Conservation (phyloP, 2,797 vertebrate species). For the Hybognathus amarus region DNA sequence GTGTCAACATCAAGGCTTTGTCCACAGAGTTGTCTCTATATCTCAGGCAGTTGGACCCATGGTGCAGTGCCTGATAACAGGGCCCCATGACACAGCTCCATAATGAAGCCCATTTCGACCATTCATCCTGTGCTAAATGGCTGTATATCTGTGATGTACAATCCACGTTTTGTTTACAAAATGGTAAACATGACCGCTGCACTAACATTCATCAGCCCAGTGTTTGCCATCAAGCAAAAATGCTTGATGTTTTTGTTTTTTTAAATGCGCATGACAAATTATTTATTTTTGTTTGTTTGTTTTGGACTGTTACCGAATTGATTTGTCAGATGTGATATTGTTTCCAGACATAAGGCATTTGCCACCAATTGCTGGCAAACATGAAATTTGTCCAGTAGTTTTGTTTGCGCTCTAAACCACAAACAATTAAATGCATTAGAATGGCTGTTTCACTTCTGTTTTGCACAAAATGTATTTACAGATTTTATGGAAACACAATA, state of each 20-base stretch:
- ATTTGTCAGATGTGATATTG: neutral
- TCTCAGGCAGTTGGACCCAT: constrained; percentile 75
- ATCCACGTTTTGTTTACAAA: constrained; percentile 68
- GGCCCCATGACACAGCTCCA: constrained; percentile 74
- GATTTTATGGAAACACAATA: neutral
- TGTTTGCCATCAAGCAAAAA: neutral
- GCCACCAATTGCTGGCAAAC: neutral
- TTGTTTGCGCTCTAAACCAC: neutral
- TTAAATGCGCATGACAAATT: neutral
- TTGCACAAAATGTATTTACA: neutral
- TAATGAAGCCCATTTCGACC: constrained; percentile 83
- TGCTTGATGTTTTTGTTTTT: neutral
- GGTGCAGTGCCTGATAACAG: constrained; percentile 77
- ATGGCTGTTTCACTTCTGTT: neutral
- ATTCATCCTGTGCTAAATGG: constrained; percentile 74
- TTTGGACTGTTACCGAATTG: neutral
- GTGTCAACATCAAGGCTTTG: constrained; percentile 74
- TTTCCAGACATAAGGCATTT: neutral
- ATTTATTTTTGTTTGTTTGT: neutral
- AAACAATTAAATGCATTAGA: neutral
- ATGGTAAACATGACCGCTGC: constrained; percentile 3
- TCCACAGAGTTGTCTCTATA: constrained; percentile 74
- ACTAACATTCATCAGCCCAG: constrained; percentile 8
- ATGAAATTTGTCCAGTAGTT: neutral
- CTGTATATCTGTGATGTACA: constrained; percentile 70